Conservation (phyloP, 2,113 vertebrate genomes). For the Pseudopipra pipra region DNA sequence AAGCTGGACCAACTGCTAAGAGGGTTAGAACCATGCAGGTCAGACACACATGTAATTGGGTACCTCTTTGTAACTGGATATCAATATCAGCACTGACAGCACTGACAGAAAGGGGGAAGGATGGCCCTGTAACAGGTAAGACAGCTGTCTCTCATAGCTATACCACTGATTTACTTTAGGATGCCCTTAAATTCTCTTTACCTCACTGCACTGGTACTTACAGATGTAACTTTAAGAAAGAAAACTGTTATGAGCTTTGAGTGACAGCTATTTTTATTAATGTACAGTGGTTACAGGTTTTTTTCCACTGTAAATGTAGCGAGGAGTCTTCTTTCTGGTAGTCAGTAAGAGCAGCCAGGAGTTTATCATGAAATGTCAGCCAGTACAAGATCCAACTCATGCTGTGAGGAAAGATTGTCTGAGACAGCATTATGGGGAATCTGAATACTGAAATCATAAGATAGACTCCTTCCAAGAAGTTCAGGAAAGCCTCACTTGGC, state of each 20-base stretch:
- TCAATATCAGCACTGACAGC: neutral
- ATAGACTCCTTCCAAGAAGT: neutral
- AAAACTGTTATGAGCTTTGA: neutral
- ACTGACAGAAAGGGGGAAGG: neutral
- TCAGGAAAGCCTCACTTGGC: neutral
- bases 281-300: neutral
- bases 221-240: neutral
- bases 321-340: neutral
- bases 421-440: neutral
- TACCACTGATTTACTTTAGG: neutral
- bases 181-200: neutral
- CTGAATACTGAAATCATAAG: neutral
- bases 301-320: neutral
- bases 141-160: neutral
- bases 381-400: neutral
- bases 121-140: neutral
- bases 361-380: neutral
- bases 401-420: neutral
- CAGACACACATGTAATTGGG: fast-evolving
- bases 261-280: neutral
- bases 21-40: neutral
- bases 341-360: neutral
- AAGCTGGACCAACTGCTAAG: neutral
- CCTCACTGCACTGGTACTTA: neutral
- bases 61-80: neutral